These are phyloP conservation scores for Scolanthus callimorphus DNA, from an alignment of 92 coral and sea anemone species.

Conservation along the genomic window DNA sequence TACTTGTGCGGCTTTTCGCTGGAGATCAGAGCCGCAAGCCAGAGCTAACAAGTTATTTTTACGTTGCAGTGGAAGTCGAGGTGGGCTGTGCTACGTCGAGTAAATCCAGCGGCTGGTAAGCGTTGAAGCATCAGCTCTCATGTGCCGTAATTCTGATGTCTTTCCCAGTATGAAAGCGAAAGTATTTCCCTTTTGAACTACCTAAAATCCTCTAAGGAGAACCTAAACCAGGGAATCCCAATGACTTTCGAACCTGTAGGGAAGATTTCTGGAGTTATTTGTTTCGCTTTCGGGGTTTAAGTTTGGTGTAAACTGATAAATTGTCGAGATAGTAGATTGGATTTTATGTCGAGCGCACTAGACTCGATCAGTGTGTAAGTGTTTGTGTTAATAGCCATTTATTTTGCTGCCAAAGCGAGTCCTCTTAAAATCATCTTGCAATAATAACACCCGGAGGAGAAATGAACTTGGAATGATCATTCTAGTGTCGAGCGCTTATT, in stretches of 20 bases:
- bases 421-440: no score
- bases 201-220: background rate
- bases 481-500: no score
- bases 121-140: background rate
- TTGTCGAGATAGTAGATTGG: no score
- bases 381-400: no score
- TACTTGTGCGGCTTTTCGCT: slow-evolving; percentile 13
- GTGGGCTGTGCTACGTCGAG: slow-evolving; percentile 96
- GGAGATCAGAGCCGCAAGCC: background rate
- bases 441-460: no score
- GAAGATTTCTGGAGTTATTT: background rate
- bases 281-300: slow-evolving; percentile 1
- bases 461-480: no score
- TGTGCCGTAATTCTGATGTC: no score
- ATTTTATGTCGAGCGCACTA: no score
- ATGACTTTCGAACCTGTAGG: no score
- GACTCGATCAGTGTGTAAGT: no score
- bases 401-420: no score
- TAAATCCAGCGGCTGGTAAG: slow-evolving; percentile 96
- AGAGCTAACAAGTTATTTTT: slow-evolving; percentile 1
- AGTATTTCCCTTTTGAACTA: background rate
- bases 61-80: slow-evolving; percentile 92
- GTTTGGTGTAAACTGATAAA: no score
- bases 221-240: background rate
- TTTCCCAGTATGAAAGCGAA: slow-evolving; percentile 1